Evolutionary conservation across 2,888 invertebrate genomes (phyloP).

Genomic region (Andrena minutula): DNA sequence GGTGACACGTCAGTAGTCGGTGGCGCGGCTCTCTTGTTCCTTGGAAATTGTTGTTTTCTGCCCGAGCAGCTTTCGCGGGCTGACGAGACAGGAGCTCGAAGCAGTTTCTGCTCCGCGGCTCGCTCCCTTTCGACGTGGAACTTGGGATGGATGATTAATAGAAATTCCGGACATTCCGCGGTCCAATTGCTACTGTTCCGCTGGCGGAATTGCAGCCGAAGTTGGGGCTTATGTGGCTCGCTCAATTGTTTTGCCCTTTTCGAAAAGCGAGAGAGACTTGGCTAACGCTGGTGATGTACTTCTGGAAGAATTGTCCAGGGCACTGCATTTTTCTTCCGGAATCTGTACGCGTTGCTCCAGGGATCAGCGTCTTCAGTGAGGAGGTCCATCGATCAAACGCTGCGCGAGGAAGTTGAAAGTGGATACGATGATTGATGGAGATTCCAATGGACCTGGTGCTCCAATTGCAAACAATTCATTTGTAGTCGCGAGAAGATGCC

Average conservation of each 20-base stretch:
- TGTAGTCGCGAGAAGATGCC: background rate
- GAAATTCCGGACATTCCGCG: background rate
- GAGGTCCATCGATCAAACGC: background rate
- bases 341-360: background rate
- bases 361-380: background rate
- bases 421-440: background rate
- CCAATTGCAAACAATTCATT: background rate
- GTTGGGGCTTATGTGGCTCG: background rate
- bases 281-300: background rate
- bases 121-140: background rate
- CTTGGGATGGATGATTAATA: constrained; percentile 5
- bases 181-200: constrained; percentile 3
- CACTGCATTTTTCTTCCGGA: background rate
- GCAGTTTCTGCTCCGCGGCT: constrained; percentile 1
- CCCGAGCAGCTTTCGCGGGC: constrained; percentile 6
- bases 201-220: background rate
- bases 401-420: background rate
- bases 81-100: constrained; percentile 8
- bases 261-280: background rate
- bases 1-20: constrained; percentile 2
- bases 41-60: constrained; percentile 17
- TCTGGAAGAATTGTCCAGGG: background rate
- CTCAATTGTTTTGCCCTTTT: background rate
- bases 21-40: constrained; percentile 1
- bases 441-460: background rate